Conservation (phyloP, 2,797 vertebrate species). For the Iguana delicatissima region DNA sequence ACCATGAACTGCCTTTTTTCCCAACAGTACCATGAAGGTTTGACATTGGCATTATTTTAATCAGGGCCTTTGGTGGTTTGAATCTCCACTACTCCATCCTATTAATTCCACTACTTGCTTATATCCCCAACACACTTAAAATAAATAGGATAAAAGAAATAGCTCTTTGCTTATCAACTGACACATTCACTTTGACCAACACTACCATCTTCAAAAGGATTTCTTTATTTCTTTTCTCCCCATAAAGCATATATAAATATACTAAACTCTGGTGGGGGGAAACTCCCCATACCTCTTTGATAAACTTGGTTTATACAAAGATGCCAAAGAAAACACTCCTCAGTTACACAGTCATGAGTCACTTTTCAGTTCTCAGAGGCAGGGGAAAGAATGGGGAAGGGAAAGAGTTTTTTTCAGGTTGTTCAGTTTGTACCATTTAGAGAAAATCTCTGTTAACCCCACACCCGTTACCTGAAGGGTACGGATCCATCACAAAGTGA, state of each 20-base stretch:
- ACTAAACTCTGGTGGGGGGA: conserved; percentile 42
- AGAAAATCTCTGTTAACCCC: conserved; percentile 48
- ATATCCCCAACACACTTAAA: background rate
- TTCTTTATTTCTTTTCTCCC: conserved; percentile 30
- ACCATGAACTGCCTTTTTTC: background rate
- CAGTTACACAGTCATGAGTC: conserved; percentile 46
- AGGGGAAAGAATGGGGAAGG: conserved; percentile 17
- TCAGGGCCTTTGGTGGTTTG: too few relatives aligned
- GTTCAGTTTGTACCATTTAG: conserved; percentile 56
- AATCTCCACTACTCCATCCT: too few relatives aligned
- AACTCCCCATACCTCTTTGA: conserved; percentile 21
- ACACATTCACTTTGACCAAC: background rate
- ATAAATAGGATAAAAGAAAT: background rate
- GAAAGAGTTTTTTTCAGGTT: conserved; percentile 13
- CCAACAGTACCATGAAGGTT: background rate
- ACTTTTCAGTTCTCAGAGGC: conserved; percentile 37
- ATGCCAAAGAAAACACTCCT: conserved; percentile 67
- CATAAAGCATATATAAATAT: conserved; percentile 40
- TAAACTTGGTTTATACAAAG: conserved; percentile 28
- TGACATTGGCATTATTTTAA: background rate
- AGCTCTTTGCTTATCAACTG: background rate
- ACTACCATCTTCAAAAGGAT: conserved; percentile 8
- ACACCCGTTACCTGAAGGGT: conserved; percentile 25
- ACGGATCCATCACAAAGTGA: conserved; percentile 46
- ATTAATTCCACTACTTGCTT: background rate